These are phyloP conservation scores for Tethya wilhelma DNA, from an alignment of 37 sponge, comb jelly and placozoan genomes.

Conservation along the genomic window DNA sequence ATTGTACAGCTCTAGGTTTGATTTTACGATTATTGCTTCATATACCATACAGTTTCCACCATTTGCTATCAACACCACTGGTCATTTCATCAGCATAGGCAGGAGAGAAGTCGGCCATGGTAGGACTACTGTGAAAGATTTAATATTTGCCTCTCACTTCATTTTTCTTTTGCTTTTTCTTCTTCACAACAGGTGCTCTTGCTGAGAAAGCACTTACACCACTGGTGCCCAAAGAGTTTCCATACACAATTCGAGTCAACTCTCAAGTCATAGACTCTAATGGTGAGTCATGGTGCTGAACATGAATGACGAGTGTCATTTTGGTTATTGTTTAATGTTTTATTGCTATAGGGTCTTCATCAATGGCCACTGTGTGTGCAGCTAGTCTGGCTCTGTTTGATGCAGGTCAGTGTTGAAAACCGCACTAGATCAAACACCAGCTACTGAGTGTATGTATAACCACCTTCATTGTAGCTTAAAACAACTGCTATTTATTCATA, in stretches of 20 bases:
- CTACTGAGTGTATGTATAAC: neutral
- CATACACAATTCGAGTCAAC: conserved; percentile 74
- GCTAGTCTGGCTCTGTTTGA: conserved; percentile 84
- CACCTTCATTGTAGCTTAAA: neutral
- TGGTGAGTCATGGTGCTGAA: conserved; percentile 45
- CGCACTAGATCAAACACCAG: too few relatives aligned
- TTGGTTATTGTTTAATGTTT: neutral
- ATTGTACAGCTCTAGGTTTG: too few relatives aligned
- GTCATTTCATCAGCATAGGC: conserved; percentile 4
- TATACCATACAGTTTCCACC: conserved; percentile 72
- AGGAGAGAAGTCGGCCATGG: conserved; percentile 84
- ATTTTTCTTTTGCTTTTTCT: neutral
- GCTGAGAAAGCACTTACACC: conserved; percentile 73
- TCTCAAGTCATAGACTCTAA: conserved; percentile 81
- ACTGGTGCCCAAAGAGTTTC: conserved; percentile 69
- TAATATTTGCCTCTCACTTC: neutral
- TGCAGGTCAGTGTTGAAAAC: conserved; percentile 49
- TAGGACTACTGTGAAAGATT: neutral
- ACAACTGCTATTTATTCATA: too few relatives aligned
- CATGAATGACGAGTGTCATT: neutral
- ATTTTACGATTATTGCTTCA: neutral
- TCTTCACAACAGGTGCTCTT: conserved; percentile 29
- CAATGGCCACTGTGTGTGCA: conserved; percentile 88
- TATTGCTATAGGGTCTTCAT: conserved; percentile 68
- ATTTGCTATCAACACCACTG: conserved; percentile 76